These are phyloP conservation scores for Gyps fulvus DNA, from an alignment of 2,113 vertebrate species.

Conservation along the genomic window DNA sequence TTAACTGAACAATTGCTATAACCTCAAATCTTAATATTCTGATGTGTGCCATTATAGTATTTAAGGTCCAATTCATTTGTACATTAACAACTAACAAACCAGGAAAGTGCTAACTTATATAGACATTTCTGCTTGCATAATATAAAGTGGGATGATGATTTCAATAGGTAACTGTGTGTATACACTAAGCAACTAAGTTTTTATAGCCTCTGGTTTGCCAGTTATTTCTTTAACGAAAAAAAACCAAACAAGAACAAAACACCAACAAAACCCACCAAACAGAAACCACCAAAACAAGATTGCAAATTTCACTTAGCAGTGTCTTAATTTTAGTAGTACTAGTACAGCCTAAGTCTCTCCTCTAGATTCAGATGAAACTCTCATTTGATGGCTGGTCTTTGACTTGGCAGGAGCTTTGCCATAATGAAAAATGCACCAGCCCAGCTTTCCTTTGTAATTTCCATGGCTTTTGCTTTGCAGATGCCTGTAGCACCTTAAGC, in stretches of 20 bases:
- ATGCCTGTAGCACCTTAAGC: background rate
- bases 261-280: background rate
- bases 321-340: background rate
- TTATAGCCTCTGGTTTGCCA: background rate
- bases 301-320: background rate
- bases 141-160: background rate
- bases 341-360: background rate
- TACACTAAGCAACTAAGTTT: background rate
- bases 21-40: background rate
- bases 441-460: background rate
- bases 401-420: background rate
- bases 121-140: background rate
- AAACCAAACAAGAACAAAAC: no score
- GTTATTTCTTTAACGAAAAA: background rate
- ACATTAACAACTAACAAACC: background rate
- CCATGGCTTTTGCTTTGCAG: background rate
- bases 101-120: background rate
- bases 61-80: background rate
- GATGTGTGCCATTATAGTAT: background rate
- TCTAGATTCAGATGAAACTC: background rate
- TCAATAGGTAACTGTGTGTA: background rate
- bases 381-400: background rate
- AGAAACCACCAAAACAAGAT: background rate
- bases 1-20: background rate
- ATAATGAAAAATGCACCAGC: background rate